These are phyloP conservation scores for Meles meles DNA, from an alignment of 2,113 vertebrate species.

Conservation along the genomic window DNA sequence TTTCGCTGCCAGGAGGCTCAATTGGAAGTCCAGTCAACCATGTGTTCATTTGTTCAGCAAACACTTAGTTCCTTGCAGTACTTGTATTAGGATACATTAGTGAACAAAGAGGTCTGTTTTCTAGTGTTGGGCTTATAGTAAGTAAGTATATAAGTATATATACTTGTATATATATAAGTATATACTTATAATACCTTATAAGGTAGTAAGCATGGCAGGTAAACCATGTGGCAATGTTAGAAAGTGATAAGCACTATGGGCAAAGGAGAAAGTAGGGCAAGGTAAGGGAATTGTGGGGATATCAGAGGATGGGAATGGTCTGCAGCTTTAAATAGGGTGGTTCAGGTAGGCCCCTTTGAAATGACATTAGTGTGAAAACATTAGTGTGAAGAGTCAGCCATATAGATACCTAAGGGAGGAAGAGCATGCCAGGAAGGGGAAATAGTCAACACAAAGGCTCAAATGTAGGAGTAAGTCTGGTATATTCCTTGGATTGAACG, in stretches of 20 bases:
- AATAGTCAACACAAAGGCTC: neutral
- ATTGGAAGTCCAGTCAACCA: neutral
- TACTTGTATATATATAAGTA: too few species aligned
- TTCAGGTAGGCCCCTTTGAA: neutral
- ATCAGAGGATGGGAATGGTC: neutral
- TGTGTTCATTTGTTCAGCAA: neutral
- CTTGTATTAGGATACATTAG: neutral
- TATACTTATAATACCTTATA: too few species aligned
- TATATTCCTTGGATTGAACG: neutral
- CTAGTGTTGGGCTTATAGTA: neutral
- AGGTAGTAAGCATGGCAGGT: neutral
- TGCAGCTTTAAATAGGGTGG: neutral
- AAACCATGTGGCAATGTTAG: neutral
- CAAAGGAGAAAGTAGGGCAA: neutral
- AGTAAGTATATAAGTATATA: too few species aligned
- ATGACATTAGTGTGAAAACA: neutral
- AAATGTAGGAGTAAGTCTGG: neutral
- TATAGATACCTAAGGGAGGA: neutral
- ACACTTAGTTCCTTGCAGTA: neutral
- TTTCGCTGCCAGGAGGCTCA: neutral
- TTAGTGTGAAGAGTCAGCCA: too few species aligned
- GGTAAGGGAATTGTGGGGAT: neutral
- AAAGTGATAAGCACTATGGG: neutral
- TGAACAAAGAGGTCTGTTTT: neutral
- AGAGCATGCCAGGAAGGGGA: neutral